Percentiles rank a stretch among this genome's conserved stretches.
Conservation (phyloP, 2,888 invertebrate genomes). For the Panzeria rudis region DNA sequence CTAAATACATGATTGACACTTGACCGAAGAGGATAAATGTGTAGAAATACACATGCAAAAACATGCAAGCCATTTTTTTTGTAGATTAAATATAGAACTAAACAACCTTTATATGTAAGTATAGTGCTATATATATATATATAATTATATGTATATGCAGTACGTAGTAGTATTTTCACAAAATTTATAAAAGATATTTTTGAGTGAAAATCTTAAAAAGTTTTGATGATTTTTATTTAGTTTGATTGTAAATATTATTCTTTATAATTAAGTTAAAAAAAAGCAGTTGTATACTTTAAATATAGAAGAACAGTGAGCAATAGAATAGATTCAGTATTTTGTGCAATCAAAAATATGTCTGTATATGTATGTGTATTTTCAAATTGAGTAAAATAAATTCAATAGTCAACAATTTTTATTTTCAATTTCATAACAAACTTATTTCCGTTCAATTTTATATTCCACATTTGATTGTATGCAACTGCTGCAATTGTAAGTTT, state of each 20-base stretch:
- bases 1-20: conserved; percentile 49
- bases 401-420: not conserved
- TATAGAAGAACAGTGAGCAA: no score
- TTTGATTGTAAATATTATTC: conserved; percentile 32
- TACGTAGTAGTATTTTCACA: not conserved
- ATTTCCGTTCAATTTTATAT: conserved; percentile 19
- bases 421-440: conserved; percentile 22
- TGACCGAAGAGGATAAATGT: conserved; percentile 25
- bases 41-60: not conserved
- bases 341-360: not conserved
- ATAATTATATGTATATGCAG: not conserved
- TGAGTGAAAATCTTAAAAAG: not conserved
- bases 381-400: not conserved
- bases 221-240: conserved; percentile 21
- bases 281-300: no score
- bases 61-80: no score
- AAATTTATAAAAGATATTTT: not conserved
- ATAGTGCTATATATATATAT: no score
- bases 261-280: conserved; percentile 24
- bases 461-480: not conserved
- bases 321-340: not conserved
- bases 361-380: not conserved
- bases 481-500: not conserved
- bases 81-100: no score
- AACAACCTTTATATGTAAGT: not conserved